A percentile compares a stretch with the other conserved stretches of the same genome.
phyloP scores from a whole-genome alignment of 2,888 invertebrate species.

The Orthosia gracilis region DNA sequence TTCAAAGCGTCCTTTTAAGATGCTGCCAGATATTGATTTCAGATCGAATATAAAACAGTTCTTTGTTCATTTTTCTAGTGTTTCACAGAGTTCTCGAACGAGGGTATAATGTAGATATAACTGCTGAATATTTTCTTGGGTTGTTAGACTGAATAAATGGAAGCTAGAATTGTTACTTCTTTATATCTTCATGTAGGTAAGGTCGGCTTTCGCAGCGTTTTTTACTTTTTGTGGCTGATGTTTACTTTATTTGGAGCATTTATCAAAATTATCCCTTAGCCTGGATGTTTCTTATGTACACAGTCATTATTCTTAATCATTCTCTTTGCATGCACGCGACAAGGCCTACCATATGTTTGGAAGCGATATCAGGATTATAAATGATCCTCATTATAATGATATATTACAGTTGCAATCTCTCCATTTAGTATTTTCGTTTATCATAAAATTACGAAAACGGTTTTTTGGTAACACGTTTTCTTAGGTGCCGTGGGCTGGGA shows the following conservation, averaged over 20 bases:
- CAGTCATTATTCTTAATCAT: constrained; percentile 40
- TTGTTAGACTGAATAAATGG: constrained; percentile 15
- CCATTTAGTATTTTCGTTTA: constrained; percentile 44
- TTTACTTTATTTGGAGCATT: constrained; percentile 2
- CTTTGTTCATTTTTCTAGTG: constrained; percentile 40
- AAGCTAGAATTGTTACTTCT: constrained; percentile 12
- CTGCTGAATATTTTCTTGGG: constrained; percentile 22
- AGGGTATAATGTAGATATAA: constrained; percentile 26
- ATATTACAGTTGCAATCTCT: constrained; percentile 39
- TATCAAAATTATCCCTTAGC: constrained; percentile 13
- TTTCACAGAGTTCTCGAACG: constrained; percentile 23
- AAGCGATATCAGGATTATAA: constrained; percentile 43
- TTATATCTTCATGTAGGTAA: background rate
- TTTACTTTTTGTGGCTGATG: background rate
- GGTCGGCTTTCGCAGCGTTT: background rate
- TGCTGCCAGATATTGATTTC: constrained; percentile 53
- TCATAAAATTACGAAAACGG: constrained; percentile 31
- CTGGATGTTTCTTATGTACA: background rate
- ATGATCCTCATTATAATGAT: constrained; percentile 48
- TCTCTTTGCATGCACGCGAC: constrained; percentile 25
- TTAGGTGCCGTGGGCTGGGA: background rate
- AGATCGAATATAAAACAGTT: constrained; percentile 52
- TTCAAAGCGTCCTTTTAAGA: constrained; percentile 29
- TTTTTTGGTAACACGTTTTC: constrained; percentile 25
- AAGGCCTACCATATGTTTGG: constrained; percentile 30